phyloP scores from a whole-genome alignment of 2,113 vertebrate genomes.

The Callorhinus ursinus region DNA sequence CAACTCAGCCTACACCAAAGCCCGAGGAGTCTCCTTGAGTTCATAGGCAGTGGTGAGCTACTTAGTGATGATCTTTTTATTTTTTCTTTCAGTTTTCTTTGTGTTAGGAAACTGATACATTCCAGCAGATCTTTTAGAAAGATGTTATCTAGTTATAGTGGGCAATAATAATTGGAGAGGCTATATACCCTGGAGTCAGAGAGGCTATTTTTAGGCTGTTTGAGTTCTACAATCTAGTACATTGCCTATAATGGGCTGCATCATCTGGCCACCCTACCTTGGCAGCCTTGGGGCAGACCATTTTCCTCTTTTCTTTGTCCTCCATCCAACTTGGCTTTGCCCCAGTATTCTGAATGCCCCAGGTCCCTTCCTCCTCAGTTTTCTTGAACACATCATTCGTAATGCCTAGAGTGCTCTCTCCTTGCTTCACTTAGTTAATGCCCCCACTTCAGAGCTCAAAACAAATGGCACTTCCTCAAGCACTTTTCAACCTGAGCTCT shows the following conservation, averaged over 20 bases:
- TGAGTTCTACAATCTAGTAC: background rate
- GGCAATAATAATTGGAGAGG: background rate
- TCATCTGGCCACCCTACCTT: background rate
- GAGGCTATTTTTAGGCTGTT: background rate
- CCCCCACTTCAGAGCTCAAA: background rate
- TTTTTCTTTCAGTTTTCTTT: background rate
- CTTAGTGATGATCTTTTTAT: background rate
- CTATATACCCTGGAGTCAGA: background rate
- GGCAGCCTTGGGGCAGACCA: background rate
- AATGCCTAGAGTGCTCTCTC: background rate
- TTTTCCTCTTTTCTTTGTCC: background rate
- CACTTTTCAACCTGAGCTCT: constrained; percentile 19
- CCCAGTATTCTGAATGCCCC: background rate
- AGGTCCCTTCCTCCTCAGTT: background rate
- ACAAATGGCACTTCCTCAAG: constrained; percentile 6
- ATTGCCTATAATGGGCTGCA: background rate
- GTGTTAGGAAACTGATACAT: background rate
- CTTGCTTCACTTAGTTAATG: background rate
- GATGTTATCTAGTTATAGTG: background rate
- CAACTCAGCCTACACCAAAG: background rate
- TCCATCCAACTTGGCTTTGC: background rate
- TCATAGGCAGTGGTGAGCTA: background rate
- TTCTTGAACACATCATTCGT: constrained; percentile 9
- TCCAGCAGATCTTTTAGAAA: constrained; percentile 17
- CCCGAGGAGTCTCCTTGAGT: background rate